phyloP scores from a whole-genome alignment of 2,797 vertebrate species.

The Knipowitschia caucasica region DNA sequence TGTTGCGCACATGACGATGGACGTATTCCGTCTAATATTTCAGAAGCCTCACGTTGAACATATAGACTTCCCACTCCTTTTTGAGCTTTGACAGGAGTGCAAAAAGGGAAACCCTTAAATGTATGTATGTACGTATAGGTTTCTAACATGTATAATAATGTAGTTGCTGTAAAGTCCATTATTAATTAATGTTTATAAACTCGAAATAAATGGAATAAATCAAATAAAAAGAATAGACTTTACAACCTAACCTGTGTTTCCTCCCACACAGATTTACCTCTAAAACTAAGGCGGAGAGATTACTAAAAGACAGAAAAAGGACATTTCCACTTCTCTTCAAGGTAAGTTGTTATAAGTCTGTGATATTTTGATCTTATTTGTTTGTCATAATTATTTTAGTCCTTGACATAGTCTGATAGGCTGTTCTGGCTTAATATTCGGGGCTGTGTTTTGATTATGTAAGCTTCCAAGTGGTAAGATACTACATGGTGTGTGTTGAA shows the following conservation, averaged over 20 bases:
- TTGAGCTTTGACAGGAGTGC: no score
- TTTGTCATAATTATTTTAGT: neutral
- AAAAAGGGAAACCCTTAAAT: no score
- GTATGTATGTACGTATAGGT: no score
- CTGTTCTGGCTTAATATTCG: neutral
- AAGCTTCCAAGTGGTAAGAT: slow-evolving; percentile 16
- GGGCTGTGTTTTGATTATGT: slow-evolving; percentile 16
- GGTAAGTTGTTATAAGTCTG: slow-evolving; percentile 54
- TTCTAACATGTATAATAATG: no score
- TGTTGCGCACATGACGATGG: slow-evolving; percentile 42
- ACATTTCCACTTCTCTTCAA: slow-evolving; percentile 55
- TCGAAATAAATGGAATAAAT: no score
- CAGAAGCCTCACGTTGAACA: no score
- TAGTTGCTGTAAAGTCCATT: no score
- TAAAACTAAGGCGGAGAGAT: slow-evolving; percentile 47
- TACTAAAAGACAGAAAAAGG: slow-evolving; percentile 54
- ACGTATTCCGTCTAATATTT: no score
- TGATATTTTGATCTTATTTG: neutral
- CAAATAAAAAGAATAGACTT: no score
- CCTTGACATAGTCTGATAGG: neutral
- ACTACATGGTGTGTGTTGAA: slow-evolving; percentile 30
- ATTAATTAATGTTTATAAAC: no score
- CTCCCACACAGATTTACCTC: slow-evolving; percentile 49
- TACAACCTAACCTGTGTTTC: no score
- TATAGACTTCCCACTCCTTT: no score